A percentile compares a stretch with the other conserved stretches of the same genome.
Evolutionary conservation across 2,888 invertebrate genomes (phyloP).

Genomic region (Apomyelois bistriatella): DNA sequence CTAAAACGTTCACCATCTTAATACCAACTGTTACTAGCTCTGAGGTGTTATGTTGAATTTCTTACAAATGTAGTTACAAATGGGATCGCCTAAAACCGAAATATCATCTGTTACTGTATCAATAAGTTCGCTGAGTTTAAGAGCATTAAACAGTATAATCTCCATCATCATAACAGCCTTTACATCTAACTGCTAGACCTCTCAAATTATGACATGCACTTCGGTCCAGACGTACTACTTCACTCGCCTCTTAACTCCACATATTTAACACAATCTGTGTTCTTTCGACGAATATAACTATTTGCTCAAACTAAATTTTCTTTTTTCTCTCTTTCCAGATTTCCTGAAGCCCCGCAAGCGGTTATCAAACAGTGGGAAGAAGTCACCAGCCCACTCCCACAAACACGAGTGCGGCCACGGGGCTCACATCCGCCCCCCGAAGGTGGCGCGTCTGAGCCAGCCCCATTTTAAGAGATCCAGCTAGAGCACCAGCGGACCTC

Average conservation of each 20-base stretch:
- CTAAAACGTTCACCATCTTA: neutral
- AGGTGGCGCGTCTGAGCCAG: constrained; percentile 66
- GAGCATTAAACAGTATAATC: no score
- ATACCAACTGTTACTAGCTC: no score
- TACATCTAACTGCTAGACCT: no score
- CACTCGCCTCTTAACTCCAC: no score
- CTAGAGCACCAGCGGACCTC: constrained; percentile 38
- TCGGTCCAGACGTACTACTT: no score
- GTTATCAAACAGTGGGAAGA: constrained; percentile 70
- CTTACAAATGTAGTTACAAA: no score
- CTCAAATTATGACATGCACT: no score
- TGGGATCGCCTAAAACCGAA: no score
- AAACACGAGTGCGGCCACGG: constrained; percentile 71
- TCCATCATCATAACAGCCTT: no score
- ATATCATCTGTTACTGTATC: no score
- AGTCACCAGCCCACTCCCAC: constrained; percentile 66
- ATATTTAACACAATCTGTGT: no score
- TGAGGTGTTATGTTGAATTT: neutral
- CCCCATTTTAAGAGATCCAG: constrained; percentile 67
- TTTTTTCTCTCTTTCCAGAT: constrained; percentile 74
- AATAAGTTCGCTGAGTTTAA: no score
- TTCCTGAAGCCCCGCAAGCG: constrained; percentile 84
- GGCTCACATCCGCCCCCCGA: constrained; percentile 71
- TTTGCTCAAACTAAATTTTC: constrained; percentile 14
- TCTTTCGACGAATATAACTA: neutral